Evolutionary conservation across 2,797 vertebrate species (phyloP).

Genomic region (Bradypodion pumilum): DNA sequence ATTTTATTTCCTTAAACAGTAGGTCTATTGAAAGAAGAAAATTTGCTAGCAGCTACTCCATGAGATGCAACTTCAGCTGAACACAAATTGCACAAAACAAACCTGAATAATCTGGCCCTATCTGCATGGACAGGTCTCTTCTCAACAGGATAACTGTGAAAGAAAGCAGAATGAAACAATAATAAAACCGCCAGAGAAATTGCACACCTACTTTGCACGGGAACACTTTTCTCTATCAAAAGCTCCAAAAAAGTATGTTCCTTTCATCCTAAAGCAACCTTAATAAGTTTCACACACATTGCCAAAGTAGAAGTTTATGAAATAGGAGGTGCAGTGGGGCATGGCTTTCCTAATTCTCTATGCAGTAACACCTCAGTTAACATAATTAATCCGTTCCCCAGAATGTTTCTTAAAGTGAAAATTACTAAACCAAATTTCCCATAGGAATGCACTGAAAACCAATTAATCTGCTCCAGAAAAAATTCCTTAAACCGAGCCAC

Average conservation of each 20-base stretch:
- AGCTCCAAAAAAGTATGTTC: neutral
- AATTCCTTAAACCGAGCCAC: no score
- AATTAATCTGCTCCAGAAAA: no score
- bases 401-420: no score
- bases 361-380: no score
- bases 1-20: neutral
- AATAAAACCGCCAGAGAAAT: neutral
- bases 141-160: constrained; percentile 90
- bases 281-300: no score
- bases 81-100: constrained; percentile 28
- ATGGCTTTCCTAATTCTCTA: neutral
- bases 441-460: neutral
- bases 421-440: no score
- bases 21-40: neutral
- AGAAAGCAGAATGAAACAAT: constrained; percentile 36
- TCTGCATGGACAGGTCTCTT: constrained; percentile 91
- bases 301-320: neutral
- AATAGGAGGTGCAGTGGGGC: neutral
- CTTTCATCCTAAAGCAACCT: neutral
- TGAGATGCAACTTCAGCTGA: neutral
- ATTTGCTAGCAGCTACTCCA: neutral
- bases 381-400: no score
- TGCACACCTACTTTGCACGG: neutral
- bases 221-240: neutral
- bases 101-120: constrained; percentile 90